Evolutionary conservation across 2,113 vertebrate genomes (phyloP), one percentile per base, ranked within the genome.

Genomic region (Myrmophylax atrothorax): DNA sequence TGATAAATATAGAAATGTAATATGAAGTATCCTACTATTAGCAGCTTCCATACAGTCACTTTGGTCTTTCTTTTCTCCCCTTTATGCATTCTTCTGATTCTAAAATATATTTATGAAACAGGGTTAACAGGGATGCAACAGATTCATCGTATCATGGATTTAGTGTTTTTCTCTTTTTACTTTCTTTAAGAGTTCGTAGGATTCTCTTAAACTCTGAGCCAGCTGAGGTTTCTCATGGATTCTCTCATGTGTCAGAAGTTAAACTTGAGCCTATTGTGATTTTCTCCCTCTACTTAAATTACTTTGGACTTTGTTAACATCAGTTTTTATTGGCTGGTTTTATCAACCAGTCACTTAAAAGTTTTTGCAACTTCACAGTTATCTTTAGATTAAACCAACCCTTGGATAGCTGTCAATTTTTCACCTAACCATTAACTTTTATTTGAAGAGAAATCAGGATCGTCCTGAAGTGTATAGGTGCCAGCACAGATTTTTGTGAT

Each of bases 351-450:
- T 87, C 49, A 64, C 53, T 91, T 63, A 56, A 56, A 55, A 37
- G 68, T 19, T 93, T 95, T 81, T 67, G 74, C 91, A 84, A 72
- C 53, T 80, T 69, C 63, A 64, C 38, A 50, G 31, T 89, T 89
- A 46, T 64, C 76, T 78, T 86, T 49, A 74, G 44, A 37, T 74
- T 92, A 94, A 95, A 86, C 63, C 5, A 81, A 90, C 58, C 10
- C 20, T 40, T 89, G 72, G 90, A 70, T 12, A 52, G 14, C 33
- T 50, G 20, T 33, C 20, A 67, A 15, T 17, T 80, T 83, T 74
- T 70, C 25, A 80, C 12, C 58, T 93, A 95, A 93, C 38, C 23
- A 83, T 96, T 96, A 93, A 94, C 94, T 90, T 76, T 49, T 24
- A 37, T 63, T 58, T 33, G 24, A 44, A 49, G 44, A 69, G 33